phyloP scores from a whole-genome alignment of 1,140 invertebrate species.

The Drosophila bipectinata region DNA sequence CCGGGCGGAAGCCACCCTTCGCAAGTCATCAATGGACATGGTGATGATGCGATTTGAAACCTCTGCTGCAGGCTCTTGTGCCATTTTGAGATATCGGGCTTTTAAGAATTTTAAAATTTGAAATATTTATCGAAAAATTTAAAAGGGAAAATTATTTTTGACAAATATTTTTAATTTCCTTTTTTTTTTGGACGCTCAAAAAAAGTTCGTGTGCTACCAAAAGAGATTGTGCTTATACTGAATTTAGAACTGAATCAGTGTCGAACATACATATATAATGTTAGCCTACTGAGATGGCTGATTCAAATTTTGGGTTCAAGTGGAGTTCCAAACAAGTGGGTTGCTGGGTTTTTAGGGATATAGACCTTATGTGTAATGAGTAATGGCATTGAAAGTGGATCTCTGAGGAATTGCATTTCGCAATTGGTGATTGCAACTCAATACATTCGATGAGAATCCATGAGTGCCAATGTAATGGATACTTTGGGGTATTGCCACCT shows the following conservation, averaged over 20 bases:
- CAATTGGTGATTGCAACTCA: slow-evolving; percentile 41
- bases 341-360: background rate
- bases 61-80: too few species aligned
- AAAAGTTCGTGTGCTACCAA: too few species aligned
- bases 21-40: background rate
- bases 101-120: too few species aligned
- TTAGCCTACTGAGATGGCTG: too few species aligned
- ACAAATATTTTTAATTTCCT: too few species aligned
- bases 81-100: background rate
- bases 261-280: background rate
- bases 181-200: too few species aligned
- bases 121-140: too few species aligned
- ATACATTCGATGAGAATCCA: slow-evolving; percentile 29
- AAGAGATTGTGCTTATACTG: too few species aligned
- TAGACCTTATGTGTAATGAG: slow-evolving; percentile 25
- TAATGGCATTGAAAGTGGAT: slow-evolving; percentile 67
- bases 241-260: background rate
- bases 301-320: too few species aligned
- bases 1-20: background rate
- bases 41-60: background rate
- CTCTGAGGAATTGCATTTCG: slow-evolving; percentile 34
- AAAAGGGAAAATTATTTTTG: too few species aligned
- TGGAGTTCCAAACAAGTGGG: background rate
- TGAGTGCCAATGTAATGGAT: slow-evolving; percentile 36
- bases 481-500: slow-evolving; percentile 24